Base-by-base conservation (phyloP, 2,113 vertebrate genomes). In the Hippocampus abdominalis region DNA sequence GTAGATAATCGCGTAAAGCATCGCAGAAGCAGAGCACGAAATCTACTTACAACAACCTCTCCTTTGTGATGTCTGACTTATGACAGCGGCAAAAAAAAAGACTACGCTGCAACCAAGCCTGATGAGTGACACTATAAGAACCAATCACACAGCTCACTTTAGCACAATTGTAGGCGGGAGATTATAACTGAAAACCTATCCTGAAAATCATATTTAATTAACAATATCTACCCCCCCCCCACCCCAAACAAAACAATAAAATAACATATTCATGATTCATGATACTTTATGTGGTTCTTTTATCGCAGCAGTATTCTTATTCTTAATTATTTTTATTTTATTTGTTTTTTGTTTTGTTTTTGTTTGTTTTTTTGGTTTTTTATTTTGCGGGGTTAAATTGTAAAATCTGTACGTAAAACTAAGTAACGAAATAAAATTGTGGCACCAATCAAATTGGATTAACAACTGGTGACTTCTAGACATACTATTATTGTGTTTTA, bases 41-140 rank as follows among this genome's bases (percentile, higher is more conserved):
- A 25, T 27, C 63, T 60, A 66, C 65, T 67, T 54, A 54, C 53
- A 46, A 59, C 8, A 59, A 69, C 40, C 23, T 32, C 16, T 60
- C 15, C 6, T 32, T 5, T 2, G 27, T 3, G 66, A 68, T 20
- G 36, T 27, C 18, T 89, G 86, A 91, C 81, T 90, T 78, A 70
- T 89, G 88, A 89, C 74, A 48, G 69, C 32, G 3, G 66, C 76
- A 12, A 81, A 84, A 87, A 82, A 71, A 73, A 54, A 65, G 74
- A 3, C 20, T 1, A 5, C 29, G 0, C 71, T 21, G 57, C 80
- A 89, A 84, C 84, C 86, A 18, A 84, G 27, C 85, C 0, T 78
- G 80, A 53, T 72, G 1, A 0, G 18, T 61, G 81, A 75, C 71
- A 66, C 1, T 0, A 6, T 2, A 0, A 69, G 2, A 1, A 53